A percentile compares a stretch with the other conserved stretches of the same genome.
These are phyloP conservation scores for Meliscaeva auricollis DNA, from an alignment of 2,888 invertebrate species.

Conservation along the genomic window DNA sequence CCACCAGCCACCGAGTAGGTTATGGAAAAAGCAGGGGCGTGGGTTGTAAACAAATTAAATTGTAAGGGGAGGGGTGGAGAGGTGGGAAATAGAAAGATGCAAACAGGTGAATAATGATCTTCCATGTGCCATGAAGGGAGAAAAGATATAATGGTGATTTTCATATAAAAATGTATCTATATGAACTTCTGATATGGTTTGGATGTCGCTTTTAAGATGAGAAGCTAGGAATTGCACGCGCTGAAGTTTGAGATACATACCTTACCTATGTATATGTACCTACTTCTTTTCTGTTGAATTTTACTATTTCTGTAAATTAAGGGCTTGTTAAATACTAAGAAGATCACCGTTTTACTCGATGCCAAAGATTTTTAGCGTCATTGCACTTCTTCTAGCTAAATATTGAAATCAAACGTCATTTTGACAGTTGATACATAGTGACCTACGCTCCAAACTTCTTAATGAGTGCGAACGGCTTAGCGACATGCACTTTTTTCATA, in stretches of 20 bases:
- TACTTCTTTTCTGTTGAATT: constrained; percentile 3
- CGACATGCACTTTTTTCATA: too few relatives aligned
- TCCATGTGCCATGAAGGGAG: constrained; percentile 46
- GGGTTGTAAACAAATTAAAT: constrained; percentile 20
- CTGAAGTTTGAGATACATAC: constrained; percentile 40
- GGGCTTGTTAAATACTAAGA: too few relatives aligned
- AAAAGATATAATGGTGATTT: constrained; percentile 60
- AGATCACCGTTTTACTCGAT: too few relatives aligned
- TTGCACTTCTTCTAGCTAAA: too few relatives aligned
- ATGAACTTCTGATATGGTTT: constrained; percentile 35
- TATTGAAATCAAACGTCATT: not conserved
- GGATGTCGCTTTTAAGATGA: constrained; percentile 20
- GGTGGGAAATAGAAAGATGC: constrained; percentile 34
- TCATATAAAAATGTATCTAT: constrained; percentile 44
- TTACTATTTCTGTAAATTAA: too few relatives aligned
- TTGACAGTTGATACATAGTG: too few relatives aligned
- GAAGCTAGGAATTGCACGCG: constrained; percentile 24
- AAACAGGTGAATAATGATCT: constrained; percentile 74
- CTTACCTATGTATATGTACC: too few relatives aligned
- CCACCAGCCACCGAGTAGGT: constrained; percentile 47
- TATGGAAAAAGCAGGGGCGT: constrained; percentile 16
- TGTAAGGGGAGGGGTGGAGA: not conserved
- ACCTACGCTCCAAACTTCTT: too few relatives aligned
- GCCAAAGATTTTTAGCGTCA: too few relatives aligned
- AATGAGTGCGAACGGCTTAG: too few relatives aligned